Percentiles rank a stretch among this genome's conserved stretches.
These are phyloP conservation scores for Rhimphoctona megacephalus DNA, from an alignment of 2,888 invertebrate genomes.

Conservation along the genomic window DNA sequence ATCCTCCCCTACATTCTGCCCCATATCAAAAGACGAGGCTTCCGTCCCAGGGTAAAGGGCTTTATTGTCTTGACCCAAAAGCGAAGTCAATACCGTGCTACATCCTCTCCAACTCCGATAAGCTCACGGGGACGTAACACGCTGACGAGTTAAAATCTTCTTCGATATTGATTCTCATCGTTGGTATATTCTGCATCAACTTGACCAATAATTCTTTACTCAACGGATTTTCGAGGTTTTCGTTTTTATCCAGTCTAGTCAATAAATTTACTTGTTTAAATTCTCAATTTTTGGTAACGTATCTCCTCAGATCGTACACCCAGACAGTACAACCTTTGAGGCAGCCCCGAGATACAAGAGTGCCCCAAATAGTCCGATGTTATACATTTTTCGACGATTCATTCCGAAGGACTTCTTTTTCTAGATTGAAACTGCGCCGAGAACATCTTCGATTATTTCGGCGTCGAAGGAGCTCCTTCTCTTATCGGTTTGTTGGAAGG, in stretches of 20 bases:
- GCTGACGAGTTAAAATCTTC: neutral
- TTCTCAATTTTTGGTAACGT: constrained; percentile 1
- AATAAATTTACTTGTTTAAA: constrained; percentile 7
- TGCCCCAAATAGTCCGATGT: neutral
- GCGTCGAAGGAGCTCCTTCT: too few species aligned
- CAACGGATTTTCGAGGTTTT: neutral
- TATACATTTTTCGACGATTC: neutral
- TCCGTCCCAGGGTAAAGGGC: too few species aligned
- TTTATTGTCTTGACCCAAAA: too few species aligned
- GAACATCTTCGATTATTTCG: too few species aligned
- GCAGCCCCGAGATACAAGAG: neutral
- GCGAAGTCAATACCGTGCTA: too few species aligned
- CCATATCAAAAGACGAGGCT: too few species aligned
- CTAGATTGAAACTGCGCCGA: too few species aligned
- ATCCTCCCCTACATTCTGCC: too few species aligned
- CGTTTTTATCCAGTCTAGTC: neutral
- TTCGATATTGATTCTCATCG: constrained; percentile 27
- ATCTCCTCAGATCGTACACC: constrained; percentile 38
- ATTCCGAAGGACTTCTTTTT: too few species aligned
- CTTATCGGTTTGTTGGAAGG: too few species aligned
- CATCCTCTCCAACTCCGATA: too few species aligned
- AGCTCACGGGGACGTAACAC: too few species aligned
- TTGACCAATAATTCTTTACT: constrained; percentile 21
- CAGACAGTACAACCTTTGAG: constrained; percentile 9
- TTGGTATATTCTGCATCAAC: constrained; percentile 1